Conservation (phyloP, 1,140 invertebrate genomes). For the Drosophila murphyi region DNA sequence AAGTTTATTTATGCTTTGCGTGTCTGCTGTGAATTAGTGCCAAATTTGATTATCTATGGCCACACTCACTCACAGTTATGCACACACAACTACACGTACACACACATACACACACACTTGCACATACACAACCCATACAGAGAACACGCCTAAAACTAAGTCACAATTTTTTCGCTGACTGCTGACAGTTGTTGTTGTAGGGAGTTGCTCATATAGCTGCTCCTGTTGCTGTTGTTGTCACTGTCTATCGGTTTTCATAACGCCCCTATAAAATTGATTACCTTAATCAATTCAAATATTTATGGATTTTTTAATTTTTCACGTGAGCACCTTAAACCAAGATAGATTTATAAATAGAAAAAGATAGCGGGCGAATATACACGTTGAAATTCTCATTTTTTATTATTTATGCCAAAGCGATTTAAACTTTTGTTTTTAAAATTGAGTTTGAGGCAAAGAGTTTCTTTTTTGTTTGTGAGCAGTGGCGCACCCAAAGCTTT, state of each 20-base stretch:
- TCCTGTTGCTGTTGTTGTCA: conserved; percentile 21
- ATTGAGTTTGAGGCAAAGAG: background rate
- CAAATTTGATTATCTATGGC: conserved; percentile 82
- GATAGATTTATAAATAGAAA: background rate
- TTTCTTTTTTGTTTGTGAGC: conserved; percentile 8
- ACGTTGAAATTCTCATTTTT: conserved; percentile 3
- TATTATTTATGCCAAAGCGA: conserved; percentile 41
- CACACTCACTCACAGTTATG: conserved; percentile 50
- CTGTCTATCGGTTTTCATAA: conserved; percentile 40
- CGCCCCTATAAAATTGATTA: conserved; percentile 68
- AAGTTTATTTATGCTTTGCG: conserved; percentile 82
- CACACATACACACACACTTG: conserved; percentile 6
- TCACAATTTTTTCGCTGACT: conserved; percentile 50
- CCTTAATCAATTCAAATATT: conserved; percentile 64
- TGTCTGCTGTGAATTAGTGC: conserved; percentile 82
- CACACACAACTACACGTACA: conserved; percentile 9
- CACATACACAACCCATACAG: conserved; percentile 35
- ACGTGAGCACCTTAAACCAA: background rate
- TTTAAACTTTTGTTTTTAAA: conserved; percentile 45
- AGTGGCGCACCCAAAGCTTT: conserved; percentile 20
- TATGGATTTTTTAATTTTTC: conserved; percentile 41
- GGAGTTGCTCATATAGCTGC: conserved; percentile 20
- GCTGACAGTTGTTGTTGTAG: conserved; percentile 24
- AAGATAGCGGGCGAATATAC: background rate
- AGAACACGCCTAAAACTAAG: conserved; percentile 71